Base-by-base conservation (phyloP, 2,113 vertebrate genomes). In the Nothobranchius furzeri region DNA sequence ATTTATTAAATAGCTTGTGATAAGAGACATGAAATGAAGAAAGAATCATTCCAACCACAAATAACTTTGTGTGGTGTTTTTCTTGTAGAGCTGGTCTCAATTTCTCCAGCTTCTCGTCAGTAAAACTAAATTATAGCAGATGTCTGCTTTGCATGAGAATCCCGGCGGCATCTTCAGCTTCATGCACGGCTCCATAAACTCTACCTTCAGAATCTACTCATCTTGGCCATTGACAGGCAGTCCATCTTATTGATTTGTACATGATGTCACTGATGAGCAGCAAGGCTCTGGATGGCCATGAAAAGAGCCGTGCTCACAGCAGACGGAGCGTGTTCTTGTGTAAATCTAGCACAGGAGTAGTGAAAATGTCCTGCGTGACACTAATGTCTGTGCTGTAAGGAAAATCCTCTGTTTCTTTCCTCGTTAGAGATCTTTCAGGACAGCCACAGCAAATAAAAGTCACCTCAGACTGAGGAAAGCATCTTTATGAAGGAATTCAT, bases 391-490 rank as follows among this genome's bases (percentile, higher is more conserved):
- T 48, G 60, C 54, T 47, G 73, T 35, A 24, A 20, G 43, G 43
- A n/a, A 61, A 60, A 51, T 60, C 68, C 68, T 30, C 20, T 68
- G 68, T 71, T 62, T 12, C 53, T 53, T 52, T 17, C 54, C 61
- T 48, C 48, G 52, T 60, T 52, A 67, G 57, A 91, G 91, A 88
- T 82, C 89, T 94, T 93, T 92, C 85, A 93, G 93, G 93, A 94
- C 93, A 93, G 60, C 0, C 72, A 48, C 43, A 25, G 62, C 58
- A 63, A 24, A 70, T 87, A 73, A 64, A 64, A 79, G 37, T 73
- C 70, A 65, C 61, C 51, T 72, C 67, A 83, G 65, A 85, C 67
- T 73, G 73, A 47, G 53, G 70, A 70, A 37, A 81, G 60, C 12
- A n/a, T 42, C 49, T 55, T 70, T 68, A 59, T 53, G 42, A 61